These are phyloP conservation scores for Periophthalmus modestus DNA, from an alignment of 2,113 vertebrate genomes.

Conservation along the genomic window DNA sequence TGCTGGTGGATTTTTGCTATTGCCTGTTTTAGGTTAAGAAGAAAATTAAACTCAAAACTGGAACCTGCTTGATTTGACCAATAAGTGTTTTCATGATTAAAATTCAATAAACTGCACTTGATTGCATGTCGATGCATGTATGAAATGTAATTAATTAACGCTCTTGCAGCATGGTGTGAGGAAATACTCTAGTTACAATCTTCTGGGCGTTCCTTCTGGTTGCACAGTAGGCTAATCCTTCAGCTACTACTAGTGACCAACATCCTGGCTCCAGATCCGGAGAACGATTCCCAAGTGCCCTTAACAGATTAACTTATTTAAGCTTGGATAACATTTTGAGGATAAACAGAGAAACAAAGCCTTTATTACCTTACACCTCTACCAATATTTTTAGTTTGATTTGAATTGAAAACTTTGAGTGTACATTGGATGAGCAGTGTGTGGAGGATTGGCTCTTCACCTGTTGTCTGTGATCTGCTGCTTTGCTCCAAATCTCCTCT, in stretches of 20 bases:
- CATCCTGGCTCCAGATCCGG: not conserved
- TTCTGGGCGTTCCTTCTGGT: not conserved
- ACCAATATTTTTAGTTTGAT: not conserved
- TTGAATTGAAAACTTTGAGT: not conserved
- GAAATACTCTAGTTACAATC: too few relatives aligned
- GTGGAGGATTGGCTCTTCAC: constrained; percentile 36
- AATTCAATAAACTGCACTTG: too few relatives aligned
- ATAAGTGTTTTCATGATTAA: too few relatives aligned
- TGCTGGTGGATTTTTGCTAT: too few relatives aligned
- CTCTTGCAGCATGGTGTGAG: too few relatives aligned
- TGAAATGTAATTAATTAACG: too few relatives aligned
- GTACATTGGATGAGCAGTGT: constrained; percentile 19
- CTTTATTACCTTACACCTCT: not conserved
- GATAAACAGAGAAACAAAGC: not conserved
- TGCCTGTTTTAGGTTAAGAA: too few relatives aligned
- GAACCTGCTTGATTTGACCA: too few relatives aligned
- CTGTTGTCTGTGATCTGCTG: constrained; percentile 34
- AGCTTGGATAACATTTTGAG: not conserved
- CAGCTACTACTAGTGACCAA: not conserved
- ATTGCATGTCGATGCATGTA: too few relatives aligned
- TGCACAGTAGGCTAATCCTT: not conserved
- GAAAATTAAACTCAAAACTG: too few relatives aligned
- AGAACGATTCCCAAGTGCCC: not conserved
- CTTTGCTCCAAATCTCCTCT: constrained; percentile 50
- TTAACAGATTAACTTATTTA: not conserved